Evolutionary conservation across 2,797 vertebrate species (phyloP).

Genomic region (Lagocephalus sceleratus): DNA sequence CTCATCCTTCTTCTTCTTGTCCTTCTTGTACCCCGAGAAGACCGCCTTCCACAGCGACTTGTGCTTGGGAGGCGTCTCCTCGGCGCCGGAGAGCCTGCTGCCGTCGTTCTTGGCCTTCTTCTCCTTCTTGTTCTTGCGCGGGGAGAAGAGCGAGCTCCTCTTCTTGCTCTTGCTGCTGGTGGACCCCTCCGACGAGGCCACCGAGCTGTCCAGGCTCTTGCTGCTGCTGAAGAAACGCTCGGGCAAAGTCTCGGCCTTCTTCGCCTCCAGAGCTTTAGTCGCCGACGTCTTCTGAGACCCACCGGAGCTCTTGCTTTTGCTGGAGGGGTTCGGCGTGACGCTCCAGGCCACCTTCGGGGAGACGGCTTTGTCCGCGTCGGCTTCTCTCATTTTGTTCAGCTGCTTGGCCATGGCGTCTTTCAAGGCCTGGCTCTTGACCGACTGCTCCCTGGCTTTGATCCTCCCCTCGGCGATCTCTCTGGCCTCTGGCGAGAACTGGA

Average conservation of each 20-base stretch:
- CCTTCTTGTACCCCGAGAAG: conserved; percentile 96
- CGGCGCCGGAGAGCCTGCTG: conserved; percentile 72
- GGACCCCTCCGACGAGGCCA: conserved; percentile 88
- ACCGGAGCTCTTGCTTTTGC: conserved; percentile 68
- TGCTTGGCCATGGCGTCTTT: conserved; percentile 95
- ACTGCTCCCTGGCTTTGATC: conserved; percentile 91
- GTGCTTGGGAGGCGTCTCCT: conserved; percentile 86
- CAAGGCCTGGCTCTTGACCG: conserved; percentile 88
- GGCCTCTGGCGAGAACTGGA: conserved; percentile 87
- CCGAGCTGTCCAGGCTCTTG: conserved; percentile 85
- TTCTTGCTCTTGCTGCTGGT: conserved; percentile 89
- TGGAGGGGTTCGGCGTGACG: conserved; percentile 40
- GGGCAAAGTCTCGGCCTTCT: conserved; percentile 67
- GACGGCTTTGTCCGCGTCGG: conserved; percentile 69
- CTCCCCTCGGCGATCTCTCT: conserved; percentile 92
- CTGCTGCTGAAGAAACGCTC: conserved; percentile 82
- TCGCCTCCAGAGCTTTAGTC: conserved; percentile 75
- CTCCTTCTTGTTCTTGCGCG: conserved; percentile 94
- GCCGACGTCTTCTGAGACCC: conserved; percentile 69
- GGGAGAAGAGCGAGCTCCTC: conserved; percentile 91
- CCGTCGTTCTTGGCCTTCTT: conserved; percentile 90
- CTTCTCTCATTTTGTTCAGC: conserved; percentile 89
- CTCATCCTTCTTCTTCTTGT: conserved; percentile 94
- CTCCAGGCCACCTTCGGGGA: conserved; percentile 71
- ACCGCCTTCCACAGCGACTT: conserved; percentile 95